These are phyloP conservation scores for Carcinoscorpius rotundicauda DNA, from an alignment of 1,140 invertebrate species.

Conservation along the genomic window DNA sequence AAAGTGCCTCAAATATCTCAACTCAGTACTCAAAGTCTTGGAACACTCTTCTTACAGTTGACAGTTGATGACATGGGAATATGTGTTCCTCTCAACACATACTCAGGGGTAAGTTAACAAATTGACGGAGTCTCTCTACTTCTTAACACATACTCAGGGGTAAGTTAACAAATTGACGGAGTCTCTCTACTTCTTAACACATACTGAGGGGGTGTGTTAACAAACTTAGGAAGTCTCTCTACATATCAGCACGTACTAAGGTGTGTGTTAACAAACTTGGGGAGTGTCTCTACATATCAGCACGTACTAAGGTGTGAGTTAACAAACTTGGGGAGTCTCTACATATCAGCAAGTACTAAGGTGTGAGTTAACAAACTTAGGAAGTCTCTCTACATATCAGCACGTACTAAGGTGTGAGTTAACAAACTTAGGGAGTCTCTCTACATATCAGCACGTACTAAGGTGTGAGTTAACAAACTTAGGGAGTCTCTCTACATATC, in stretches of 20 bases:
- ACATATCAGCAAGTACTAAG: no score
- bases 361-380: no score
- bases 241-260: conserved; percentile 42
- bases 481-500: no score
- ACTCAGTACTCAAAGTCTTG: conserved; percentile 42
- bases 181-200: conserved; percentile 86
- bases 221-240: conserved; percentile 67
- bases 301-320: no score
- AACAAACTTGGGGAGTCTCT: no score
- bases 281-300: no score
- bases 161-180: conserved; percentile 38
- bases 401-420: no score
- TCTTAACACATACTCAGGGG: conserved; percentile 59
- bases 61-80: conserved; percentile 96
- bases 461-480: no score
- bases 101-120: conserved; percentile 40
- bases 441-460: no score
- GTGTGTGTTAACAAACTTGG: no score
- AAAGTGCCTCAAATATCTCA: conserved; percentile 44
- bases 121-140: conserved; percentile 73
- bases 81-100: conserved; percentile 77
- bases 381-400: no score
- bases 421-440: no score
- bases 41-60: conserved; percentile 82
- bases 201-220: conserved; percentile 41